phyloP scores from a whole-genome alignment of 2,888 invertebrate species.

The Sesamia inferens region DNA sequence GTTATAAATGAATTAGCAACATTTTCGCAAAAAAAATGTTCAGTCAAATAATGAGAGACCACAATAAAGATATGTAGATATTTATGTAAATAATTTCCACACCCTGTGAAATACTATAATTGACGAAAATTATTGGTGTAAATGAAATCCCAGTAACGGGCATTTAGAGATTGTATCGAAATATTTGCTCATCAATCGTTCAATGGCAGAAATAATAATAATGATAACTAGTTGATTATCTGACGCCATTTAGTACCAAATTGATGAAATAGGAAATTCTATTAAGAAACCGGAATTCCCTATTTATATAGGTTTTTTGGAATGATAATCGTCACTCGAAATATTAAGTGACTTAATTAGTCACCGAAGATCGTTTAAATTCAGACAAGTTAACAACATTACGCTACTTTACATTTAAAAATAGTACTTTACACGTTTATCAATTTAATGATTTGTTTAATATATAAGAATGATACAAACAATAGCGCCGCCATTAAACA shows the following conservation, averaged over 20 bases:
- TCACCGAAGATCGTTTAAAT: slow-evolving; percentile 10
- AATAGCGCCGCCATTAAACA: slow-evolving; percentile 61
- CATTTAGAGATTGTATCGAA: slow-evolving; percentile 70
- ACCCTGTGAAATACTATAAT: slow-evolving; percentile 88
- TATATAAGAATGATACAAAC: background rate
- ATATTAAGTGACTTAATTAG: background rate
- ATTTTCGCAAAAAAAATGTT: slow-evolving; percentile 51
- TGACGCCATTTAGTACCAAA: slow-evolving; percentile 10
- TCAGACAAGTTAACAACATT: slow-evolving; percentile 12
- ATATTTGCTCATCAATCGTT: slow-evolving; percentile 65
- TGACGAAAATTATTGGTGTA: slow-evolving; percentile 87
- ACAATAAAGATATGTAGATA: slow-evolving; percentile 80
- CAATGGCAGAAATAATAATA: slow-evolving; percentile 41
- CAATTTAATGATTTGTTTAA: background rate
- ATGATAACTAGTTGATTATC: background rate
- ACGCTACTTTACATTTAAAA: slow-evolving; percentile 27
- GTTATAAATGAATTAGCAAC: slow-evolving; percentile 54
- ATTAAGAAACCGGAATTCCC: background rate
- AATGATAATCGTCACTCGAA: background rate
- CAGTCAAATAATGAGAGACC: slow-evolving; percentile 56
- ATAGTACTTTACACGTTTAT: slow-evolving; percentile 24
- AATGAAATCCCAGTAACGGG: slow-evolving; percentile 77
- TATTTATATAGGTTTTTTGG: background rate
- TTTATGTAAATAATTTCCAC: slow-evolving; percentile 79
- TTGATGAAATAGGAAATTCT: background rate